These are phyloP conservation scores for Xenopus borealis DNA, from an alignment of 2,113 vertebrate species.

Conservation along the genomic window DNA sequence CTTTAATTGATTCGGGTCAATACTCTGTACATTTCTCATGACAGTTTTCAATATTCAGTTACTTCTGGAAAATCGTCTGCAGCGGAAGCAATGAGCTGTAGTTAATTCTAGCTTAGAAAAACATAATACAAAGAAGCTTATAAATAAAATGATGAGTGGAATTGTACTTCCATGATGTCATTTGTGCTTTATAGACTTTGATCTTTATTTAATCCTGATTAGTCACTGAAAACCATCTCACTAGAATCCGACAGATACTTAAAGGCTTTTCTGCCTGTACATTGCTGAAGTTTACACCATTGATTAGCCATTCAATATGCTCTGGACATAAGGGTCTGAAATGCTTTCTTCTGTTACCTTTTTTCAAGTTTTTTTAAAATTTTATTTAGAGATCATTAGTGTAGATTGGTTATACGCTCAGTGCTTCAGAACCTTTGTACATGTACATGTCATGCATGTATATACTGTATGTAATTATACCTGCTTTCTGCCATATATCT, in stretches of 20 bases:
- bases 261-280: slow-evolving; percentile 39
- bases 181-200: slow-evolving; percentile 46
- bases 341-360: too few species aligned
- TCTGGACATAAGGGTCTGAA: too few species aligned
- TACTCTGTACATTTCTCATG: slow-evolving; percentile 55
- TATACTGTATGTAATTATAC: too few species aligned
- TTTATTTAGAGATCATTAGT: too few species aligned
- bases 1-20: slow-evolving; percentile 59
- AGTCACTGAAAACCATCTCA: slow-evolving; percentile 49
- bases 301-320: not conserved
- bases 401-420: too few species aligned
- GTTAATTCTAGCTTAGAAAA: slow-evolving; percentile 50
- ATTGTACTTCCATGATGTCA: slow-evolving; percentile 52
- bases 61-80: slow-evolving; percentile 52
- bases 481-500: too few species aligned
- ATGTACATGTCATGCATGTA: too few species aligned
- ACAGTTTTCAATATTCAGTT: slow-evolving; percentile 52
- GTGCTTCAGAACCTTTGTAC: too few species aligned
- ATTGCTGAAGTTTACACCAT: slow-evolving; percentile 6
- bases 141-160: slow-evolving; percentile 48
- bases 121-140: slow-evolving; percentile 47
- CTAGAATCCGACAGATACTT: slow-evolving; percentile 46
- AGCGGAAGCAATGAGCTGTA: slow-evolving; percentile 49
- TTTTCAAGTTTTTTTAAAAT: too few species aligned
- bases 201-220: slow-evolving; percentile 56